These are phyloP conservation scores for Steinernema scapterisci DNA, from an alignment of 2,888 invertebrate genomes.

Conservation along the genomic window DNA sequence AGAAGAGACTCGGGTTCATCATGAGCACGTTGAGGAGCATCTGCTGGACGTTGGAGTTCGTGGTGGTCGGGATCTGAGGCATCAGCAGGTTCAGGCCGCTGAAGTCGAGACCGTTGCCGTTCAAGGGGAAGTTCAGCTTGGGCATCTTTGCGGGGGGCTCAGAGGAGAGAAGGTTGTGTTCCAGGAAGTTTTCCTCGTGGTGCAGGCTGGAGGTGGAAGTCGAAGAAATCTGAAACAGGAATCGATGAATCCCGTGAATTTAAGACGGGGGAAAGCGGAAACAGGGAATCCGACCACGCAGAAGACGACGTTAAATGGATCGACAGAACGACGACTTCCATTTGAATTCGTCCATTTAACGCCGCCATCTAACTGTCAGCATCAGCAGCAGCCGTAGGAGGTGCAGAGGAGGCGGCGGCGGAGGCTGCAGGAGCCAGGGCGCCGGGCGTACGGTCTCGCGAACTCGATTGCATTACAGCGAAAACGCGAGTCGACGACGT, in stretches of 20 bases:
- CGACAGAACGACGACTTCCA: slow-evolving; percentile 25
- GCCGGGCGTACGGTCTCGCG: slow-evolving; percentile 16
- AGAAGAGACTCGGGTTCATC: not conserved
- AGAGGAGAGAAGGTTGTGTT: not conserved
- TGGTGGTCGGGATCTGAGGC: slow-evolving; percentile 6
- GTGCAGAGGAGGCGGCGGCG: no score
- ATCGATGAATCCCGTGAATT: not conserved
- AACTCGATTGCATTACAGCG: slow-evolving; percentile 28
- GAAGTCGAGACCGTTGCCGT: not conserved
- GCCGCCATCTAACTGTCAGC: not conserved
- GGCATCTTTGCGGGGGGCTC: slow-evolving; percentile 27
- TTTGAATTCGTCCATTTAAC: slow-evolving; percentile 23
- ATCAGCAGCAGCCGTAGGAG: not conserved
- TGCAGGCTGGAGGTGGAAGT: slow-evolving; percentile 8
- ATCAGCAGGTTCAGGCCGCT: slow-evolving; percentile 11
- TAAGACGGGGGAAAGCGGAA: not conserved
- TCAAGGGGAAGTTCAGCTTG: not conserved
- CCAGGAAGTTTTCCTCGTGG: not conserved
- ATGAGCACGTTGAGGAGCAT: slow-evolving; percentile 11
- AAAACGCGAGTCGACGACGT: not conserved
- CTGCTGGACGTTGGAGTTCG: not conserved
- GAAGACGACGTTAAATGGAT: slow-evolving; percentile 9
- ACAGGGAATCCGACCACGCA: not conserved
- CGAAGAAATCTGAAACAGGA: not conserved
- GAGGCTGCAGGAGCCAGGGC: no score